Evolutionary conservation across 2,797 vertebrate genomes (phyloP).

Genomic region (Simalia tracyae): DNA sequence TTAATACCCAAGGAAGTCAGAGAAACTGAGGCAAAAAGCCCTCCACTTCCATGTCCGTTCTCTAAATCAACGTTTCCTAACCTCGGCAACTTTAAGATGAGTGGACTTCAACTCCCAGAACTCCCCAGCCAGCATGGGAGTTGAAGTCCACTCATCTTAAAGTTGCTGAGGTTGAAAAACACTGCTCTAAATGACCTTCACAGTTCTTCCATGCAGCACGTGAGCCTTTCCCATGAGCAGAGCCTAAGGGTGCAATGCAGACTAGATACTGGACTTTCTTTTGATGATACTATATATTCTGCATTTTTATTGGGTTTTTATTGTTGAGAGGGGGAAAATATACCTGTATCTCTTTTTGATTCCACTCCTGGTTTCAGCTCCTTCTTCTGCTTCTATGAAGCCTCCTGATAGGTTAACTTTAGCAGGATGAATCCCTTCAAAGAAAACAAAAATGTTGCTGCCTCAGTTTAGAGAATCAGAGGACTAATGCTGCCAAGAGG

Average conservation of each 20-base stretch:
- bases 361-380: neutral
- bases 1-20: no score
- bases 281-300: neutral
- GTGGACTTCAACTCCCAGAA: neutral
- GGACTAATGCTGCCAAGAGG: neutral
- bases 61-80: neutral
- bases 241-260: neutral
- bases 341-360: neutral
- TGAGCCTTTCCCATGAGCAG: neutral
- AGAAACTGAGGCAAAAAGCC: no score
- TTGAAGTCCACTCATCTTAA: neutral
- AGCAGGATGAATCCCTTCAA: neutral
- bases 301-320: neutral
- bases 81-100: neutral
- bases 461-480: neutral
- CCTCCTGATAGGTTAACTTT: neutral
- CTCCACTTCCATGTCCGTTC: no score
- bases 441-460: neutral
- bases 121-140: neutral
- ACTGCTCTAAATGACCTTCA: neutral
- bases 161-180: neutral
- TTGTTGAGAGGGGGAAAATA: neutral
- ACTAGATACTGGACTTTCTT: neutral
- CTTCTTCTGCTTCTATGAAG: neutral
- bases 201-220: neutral